These are phyloP conservation scores for Lepus oiostolus DNA, from an alignment of 2,797 vertebrate genomes.

Conservation along the genomic window DNA sequence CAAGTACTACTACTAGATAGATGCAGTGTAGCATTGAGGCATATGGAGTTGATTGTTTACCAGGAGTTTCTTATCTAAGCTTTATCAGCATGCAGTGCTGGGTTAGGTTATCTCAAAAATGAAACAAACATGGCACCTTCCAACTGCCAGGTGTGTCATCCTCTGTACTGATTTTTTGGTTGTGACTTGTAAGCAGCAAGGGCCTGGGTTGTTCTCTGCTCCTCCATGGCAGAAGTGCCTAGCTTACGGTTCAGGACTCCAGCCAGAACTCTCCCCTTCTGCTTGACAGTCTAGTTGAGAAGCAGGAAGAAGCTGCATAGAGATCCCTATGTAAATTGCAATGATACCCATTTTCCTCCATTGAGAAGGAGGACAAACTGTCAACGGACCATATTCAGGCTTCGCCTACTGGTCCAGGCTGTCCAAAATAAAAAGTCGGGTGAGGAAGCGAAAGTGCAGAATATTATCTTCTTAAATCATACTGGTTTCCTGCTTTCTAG, in stretches of 20 bases:
- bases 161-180: not conserved
- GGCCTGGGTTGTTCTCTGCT: not conserved
- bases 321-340: not conserved
- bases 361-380: not conserved
- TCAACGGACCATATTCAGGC: not conserved
- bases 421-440: constrained; percentile 32
- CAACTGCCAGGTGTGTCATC: not conserved
- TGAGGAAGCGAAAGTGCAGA: not conserved
- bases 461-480: constrained; percentile 22
- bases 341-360: not conserved
- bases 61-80: not conserved
- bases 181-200: not conserved
- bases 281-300: not conserved
- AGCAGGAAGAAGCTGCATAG: constrained; percentile 9
- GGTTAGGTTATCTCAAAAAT: constrained; percentile 49
- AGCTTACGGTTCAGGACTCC: not conserved
- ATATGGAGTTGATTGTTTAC: not conserved
- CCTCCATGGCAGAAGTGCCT: not conserved
- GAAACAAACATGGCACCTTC: not conserved
- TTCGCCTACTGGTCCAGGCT: constrained; percentile 10
- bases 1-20: not conserved
- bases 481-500: constrained; percentile 48
- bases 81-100: not conserved
- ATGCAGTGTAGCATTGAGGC: not conserved
- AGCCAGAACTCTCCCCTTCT: not conserved